A percentile compares a stretch with the other conserved stretches of the same genome.
Evolutionary conservation across 2,797 vertebrate genomes (phyloP).

Genomic region (Jordanella pulchra): DNA sequence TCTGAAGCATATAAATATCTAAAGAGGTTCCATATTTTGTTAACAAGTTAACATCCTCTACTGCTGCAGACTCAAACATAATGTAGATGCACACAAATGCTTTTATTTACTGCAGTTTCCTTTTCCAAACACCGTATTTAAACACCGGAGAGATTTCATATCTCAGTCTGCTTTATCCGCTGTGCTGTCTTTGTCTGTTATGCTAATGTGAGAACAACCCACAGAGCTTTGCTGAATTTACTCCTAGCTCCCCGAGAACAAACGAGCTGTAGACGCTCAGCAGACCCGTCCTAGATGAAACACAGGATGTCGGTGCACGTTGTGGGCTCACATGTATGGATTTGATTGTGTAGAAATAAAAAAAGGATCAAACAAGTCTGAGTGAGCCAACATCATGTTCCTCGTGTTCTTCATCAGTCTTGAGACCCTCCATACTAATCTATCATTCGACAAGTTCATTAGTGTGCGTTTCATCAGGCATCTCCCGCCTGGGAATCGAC

Average conservation of each 20-base stretch:
- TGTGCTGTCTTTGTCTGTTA: conserved; percentile 40
- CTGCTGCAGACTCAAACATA: conserved; percentile 36
- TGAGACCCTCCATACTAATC: conserved; percentile 57
- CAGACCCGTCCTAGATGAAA: conserved; percentile 50
- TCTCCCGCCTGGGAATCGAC: conserved; percentile 57
- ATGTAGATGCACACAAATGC: conserved; percentile 33
- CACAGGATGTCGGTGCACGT: conserved; percentile 14
- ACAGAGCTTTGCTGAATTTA: conserved; percentile 39
- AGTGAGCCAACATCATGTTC: conserved; percentile 25
- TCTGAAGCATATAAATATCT: conserved; percentile 8
- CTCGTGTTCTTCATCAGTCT: conserved; percentile 46
- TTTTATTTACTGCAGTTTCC: conserved; percentile 46
- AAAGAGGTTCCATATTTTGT: conserved; percentile 24
- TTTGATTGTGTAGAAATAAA: conserved; percentile 29
- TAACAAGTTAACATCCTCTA: conserved; percentile 33
- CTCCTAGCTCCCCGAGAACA: conserved; percentile 47
- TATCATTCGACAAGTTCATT: conserved; percentile 73
- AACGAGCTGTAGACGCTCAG: conserved; percentile 54
- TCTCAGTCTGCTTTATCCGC: conserved; percentile 25
- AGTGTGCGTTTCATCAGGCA: conserved; percentile 53
- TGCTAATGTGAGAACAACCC: conserved; percentile 55
- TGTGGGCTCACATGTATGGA: conserved; percentile 30
- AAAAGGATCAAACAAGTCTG: conserved; percentile 43
- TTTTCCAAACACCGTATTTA: conserved; percentile 51
- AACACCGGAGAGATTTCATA: conserved; percentile 33